Conservation (phyloP, 2,113 vertebrate genomes). For the Hydrolagus affinis region DNA sequence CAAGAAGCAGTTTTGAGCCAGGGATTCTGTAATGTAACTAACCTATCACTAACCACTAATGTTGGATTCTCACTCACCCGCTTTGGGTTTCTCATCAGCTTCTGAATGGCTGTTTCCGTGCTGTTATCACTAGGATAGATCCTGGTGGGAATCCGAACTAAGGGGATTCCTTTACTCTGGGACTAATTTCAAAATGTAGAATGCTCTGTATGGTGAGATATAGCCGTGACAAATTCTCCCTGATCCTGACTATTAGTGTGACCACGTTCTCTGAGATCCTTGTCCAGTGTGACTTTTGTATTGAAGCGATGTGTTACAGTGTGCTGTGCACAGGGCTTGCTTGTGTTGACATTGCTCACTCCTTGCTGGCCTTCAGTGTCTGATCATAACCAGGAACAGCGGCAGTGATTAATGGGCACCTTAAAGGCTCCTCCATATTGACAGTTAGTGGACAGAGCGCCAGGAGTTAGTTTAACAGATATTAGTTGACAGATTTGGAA, state of each 20-base stretch:
- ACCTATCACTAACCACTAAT: too few species aligned
- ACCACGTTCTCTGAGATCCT: neutral
- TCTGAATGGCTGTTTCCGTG: neutral
- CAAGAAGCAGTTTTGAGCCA: too few species aligned
- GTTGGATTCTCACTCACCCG: too few species aligned
- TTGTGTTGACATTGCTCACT: neutral
- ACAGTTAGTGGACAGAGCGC: neutral
- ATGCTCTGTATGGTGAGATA: neutral
- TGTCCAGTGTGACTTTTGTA: neutral
- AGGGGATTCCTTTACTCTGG: neutral
- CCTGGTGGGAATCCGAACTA: too few species aligned
- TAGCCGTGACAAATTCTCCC: neutral
- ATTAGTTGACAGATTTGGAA: neutral
- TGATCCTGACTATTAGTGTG: slow-evolving; percentile 1
- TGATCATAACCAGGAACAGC: neutral
- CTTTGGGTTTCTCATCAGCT: too few species aligned
- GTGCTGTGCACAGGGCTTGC: neutral
- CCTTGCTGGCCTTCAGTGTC: neutral
- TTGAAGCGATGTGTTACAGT: neutral
- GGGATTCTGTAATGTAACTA: too few species aligned
- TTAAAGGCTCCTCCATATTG: neutral
- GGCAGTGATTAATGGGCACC: neutral
- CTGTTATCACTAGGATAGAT: neutral
- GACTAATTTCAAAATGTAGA: neutral
- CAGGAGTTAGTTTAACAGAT: neutral